These are phyloP conservation scores for Dryocosmus kuriphilus DNA, from an alignment of 2,888 invertebrate species.

Conservation along the genomic window DNA sequence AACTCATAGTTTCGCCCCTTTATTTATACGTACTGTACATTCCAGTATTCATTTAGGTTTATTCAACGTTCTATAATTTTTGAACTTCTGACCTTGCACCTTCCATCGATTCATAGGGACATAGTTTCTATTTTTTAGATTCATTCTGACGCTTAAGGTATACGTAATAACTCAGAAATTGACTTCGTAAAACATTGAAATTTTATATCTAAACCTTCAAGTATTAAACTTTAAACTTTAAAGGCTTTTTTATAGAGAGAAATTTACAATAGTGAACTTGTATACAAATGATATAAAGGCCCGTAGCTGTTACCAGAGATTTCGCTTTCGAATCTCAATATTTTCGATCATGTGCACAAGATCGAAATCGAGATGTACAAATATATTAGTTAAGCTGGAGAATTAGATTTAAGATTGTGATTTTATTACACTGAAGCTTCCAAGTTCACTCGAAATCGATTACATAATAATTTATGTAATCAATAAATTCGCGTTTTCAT, in stretches of 20 bases:
- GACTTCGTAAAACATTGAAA: background rate
- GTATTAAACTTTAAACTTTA: background rate
- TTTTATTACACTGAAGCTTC: constrained; percentile 18
- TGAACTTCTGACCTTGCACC: constrained; percentile 9
- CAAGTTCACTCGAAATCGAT: background rate
- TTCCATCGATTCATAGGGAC: background rate
- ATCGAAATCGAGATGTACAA: constrained; percentile 25
- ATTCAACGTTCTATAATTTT: background rate
- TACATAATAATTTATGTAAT: background rate
- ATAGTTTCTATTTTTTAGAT: background rate
- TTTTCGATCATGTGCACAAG: constrained; percentile 24
- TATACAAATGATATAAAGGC: constrained; percentile 18
- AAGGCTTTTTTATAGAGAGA: background rate
- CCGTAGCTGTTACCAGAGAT: constrained; percentile 33
- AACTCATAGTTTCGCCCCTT: constrained; percentile 10
- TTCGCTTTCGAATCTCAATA: constrained; percentile 6
- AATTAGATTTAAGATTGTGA: constrained; percentile 14
- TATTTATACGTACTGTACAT: constrained; percentile 35
- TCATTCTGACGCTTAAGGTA: background rate
- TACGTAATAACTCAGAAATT: background rate
- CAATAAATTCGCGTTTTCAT: background rate
- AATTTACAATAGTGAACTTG: background rate
- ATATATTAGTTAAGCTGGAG: constrained; percentile 20
- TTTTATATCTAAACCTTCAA: background rate
- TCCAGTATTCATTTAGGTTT: constrained; percentile 25